These are phyloP conservation scores for Polietes domitor DNA, from an alignment of 2,888 invertebrate species.

Conservation along the genomic window DNA sequence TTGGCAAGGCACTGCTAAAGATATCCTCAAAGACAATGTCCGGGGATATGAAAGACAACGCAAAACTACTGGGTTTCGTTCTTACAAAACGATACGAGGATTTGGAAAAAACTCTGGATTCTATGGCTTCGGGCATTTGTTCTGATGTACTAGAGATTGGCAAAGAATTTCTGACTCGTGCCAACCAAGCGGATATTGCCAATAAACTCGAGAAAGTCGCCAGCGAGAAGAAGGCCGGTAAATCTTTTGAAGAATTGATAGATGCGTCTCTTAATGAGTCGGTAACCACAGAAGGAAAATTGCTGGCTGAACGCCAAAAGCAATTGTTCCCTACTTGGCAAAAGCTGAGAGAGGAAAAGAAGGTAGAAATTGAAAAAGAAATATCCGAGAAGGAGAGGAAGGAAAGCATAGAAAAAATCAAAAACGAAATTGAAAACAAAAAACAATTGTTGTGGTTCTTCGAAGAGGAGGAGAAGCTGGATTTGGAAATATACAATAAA, in stretches of 20 bases:
- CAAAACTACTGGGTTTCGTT: constrained; percentile 79
- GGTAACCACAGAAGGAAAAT: constrained; percentile 70
- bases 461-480: constrained; percentile 89
- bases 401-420: constrained; percentile 82
- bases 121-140: constrained; percentile 29
- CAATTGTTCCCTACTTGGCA: constrained; percentile 76
- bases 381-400: constrained; percentile 83
- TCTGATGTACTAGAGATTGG: constrained; percentile 38
- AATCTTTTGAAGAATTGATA: constrained; percentile 75
- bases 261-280: constrained; percentile 78
- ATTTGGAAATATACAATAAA: constrained; percentile 86
- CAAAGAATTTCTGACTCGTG: constrained; percentile 29
- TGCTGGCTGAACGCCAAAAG: constrained; percentile 76
- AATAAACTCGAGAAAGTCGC: constrained; percentile 76
- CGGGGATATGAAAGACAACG: constrained; percentile 58
- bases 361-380: constrained; percentile 84
- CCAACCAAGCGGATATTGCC: constrained; percentile 5
- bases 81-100: constrained; percentile 85
- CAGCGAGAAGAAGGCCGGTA: neutral
- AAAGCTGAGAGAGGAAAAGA: constrained; percentile 80
- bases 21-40: constrained; percentile 56
- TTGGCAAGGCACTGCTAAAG: constrained; percentile 82
- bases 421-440: constrained; percentile 81
- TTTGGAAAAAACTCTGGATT: constrained; percentile 77
- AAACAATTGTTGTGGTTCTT: constrained; percentile 90